phyloP scores from a whole-genome alignment of 2,113 vertebrate species.

The Cromileptes altivelis region DNA sequence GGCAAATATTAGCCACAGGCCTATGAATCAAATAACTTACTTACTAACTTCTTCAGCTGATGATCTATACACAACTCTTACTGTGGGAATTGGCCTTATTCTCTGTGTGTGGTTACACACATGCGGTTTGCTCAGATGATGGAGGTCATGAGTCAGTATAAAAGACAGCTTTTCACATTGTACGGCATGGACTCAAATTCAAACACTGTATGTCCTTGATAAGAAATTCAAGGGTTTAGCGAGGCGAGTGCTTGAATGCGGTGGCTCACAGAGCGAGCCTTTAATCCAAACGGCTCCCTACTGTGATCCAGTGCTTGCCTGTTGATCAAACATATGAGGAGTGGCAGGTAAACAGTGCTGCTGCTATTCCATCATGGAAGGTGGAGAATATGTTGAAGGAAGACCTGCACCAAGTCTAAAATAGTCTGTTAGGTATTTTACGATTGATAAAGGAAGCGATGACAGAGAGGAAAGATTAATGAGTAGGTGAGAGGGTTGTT shows the following conservation, averaged over 20 bases:
- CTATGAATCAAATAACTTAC: background rate
- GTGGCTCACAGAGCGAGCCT: slow-evolving; percentile 33
- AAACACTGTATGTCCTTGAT: slow-evolving; percentile 34
- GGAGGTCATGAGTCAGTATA: slow-evolving; percentile 16
- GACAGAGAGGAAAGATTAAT: slow-evolving; percentile 23
- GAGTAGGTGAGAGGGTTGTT: background rate
- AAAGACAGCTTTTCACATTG: slow-evolving; percentile 27
- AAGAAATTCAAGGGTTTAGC: slow-evolving; percentile 21
- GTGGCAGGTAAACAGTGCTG: slow-evolving; percentile 39
- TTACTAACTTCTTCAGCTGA: background rate
- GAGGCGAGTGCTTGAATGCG: slow-evolving; percentile 27
- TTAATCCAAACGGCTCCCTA: slow-evolving; percentile 59
- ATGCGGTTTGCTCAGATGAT: slow-evolving; percentile 20
- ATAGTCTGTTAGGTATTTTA: background rate
- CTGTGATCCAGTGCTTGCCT: slow-evolving; percentile 37
- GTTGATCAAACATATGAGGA: slow-evolving; percentile 58
- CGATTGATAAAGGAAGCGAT: background rate
- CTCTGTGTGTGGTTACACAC: background rate
- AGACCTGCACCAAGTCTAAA: background rate
- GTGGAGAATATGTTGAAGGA: background rate
- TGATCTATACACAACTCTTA: background rate
- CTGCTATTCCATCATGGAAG: slow-evolving; percentile 19
- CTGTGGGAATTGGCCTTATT: background rate
- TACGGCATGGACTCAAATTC: slow-evolving; percentile 18
- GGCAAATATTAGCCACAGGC: background rate